Percentiles rank a stretch among this genome's conserved stretches.
These are phyloP conservation scores for Diaprepes abbreviatus DNA, from an alignment of 2,888 invertebrate genomes.

Conservation along the genomic window DNA sequence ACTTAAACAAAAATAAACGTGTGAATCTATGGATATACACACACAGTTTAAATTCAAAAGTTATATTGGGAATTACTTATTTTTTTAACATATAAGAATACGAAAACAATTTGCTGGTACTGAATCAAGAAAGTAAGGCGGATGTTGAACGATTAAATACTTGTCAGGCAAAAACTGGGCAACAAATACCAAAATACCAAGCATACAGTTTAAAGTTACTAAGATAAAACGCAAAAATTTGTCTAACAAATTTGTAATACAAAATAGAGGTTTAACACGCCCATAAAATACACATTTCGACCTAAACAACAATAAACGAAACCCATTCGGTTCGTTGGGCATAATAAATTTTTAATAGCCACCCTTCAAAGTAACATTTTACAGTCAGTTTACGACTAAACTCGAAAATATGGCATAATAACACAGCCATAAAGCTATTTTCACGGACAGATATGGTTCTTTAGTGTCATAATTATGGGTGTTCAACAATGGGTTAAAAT, in stretches of 20 bases:
- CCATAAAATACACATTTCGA: slow-evolving; percentile 32
- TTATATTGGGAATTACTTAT: too few species aligned
- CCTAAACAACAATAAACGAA: slow-evolving; percentile 40
- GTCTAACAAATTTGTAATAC: slow-evolving; percentile 15
- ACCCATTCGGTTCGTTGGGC: slow-evolving; percentile 49
- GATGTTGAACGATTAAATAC: too few species aligned
- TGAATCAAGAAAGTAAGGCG: too few species aligned
- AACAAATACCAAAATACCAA: too few species aligned
- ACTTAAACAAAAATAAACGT: too few species aligned
- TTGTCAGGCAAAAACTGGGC: too few species aligned
- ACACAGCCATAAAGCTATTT: slow-evolving; percentile 51
- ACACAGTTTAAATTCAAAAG: too few species aligned
- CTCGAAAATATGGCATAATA: slow-evolving; percentile 41
- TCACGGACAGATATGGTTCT: slow-evolving; percentile 55
- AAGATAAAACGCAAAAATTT: slow-evolving; percentile 5
- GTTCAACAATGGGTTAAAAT: slow-evolving; percentile 45
- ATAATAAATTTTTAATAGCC: slow-evolving; percentile 55
- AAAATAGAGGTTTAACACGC: slow-evolving; percentile 11
- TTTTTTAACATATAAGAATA: too few species aligned
- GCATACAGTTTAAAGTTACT: background rate
- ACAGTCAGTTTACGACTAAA: slow-evolving; percentile 52
- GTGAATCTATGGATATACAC: too few species aligned
- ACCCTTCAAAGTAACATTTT: slow-evolving; percentile 54
- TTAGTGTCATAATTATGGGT: slow-evolving; percentile 54
- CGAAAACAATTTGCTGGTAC: too few species aligned